Conservation (phyloP, 1,140 invertebrate genomes). For the Drosophila prosaltans region DNA sequence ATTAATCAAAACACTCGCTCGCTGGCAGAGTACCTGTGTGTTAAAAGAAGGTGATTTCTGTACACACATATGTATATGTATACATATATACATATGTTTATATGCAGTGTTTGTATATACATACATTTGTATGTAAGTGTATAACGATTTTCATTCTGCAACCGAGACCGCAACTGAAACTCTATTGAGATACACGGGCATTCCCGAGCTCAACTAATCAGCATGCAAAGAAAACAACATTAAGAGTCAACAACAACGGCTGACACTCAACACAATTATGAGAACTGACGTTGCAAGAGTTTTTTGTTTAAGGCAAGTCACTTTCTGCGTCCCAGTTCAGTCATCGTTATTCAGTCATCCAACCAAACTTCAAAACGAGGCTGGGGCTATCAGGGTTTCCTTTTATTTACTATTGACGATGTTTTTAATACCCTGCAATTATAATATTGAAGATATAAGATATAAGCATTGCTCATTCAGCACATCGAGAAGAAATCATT, state of each 20-base stretch:
- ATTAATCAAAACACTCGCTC: conserved; percentile 78
- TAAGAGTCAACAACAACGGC: conserved; percentile 80
- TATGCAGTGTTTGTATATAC: conserved; percentile 5
- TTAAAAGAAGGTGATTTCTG: conserved; percentile 41
- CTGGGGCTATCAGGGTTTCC: conserved; percentile 12
- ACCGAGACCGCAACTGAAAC: conserved; percentile 35
- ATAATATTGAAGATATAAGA: no score
- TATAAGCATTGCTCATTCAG: no score
- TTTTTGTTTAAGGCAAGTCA: conserved; percentile 80
- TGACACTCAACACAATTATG: conserved; percentile 80
- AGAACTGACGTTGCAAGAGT: conserved; percentile 80
- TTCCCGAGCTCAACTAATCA: conserved; percentile 76
- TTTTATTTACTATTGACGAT: conserved; percentile 45
- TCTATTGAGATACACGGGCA: conserved; percentile 48
- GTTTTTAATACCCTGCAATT: conserved; percentile 17
- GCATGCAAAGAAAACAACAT: conserved; percentile 81
- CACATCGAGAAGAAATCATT: no score
- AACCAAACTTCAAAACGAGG: conserved; percentile 13
- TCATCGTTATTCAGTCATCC: conserved; percentile 48
- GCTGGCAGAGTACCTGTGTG: conserved; percentile 40
- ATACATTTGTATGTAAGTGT: conserved; percentile 12
- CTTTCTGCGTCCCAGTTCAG: conserved; percentile 79
- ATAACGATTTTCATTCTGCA: conserved; percentile 78
- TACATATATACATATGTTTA: conserved; percentile 16
- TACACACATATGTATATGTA: conserved; percentile 26